A percentile compares a stretch with the other conserved stretches of the same genome.
These are phyloP conservation scores for Brachionus plicatilis DNA, from an alignment of 1,140 invertebrate species.

Conservation along the genomic window DNA sequence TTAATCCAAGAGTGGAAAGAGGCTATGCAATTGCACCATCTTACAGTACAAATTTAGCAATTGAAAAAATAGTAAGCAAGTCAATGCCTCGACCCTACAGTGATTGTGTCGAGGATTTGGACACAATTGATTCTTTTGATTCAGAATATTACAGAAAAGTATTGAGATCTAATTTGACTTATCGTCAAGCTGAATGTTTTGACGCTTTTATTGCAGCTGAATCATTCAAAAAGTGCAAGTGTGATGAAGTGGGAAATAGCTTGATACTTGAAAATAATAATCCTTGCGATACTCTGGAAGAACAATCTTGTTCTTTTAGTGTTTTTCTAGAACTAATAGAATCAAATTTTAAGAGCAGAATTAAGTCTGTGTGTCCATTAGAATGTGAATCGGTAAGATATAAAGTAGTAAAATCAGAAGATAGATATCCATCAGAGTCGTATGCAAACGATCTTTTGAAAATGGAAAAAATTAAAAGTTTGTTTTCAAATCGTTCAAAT, in stretches of 20 bases:
- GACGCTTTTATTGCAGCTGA: background rate
- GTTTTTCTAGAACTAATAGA: background rate
- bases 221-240: background rate
- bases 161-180: background rate
- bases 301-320: background rate
- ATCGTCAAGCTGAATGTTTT: background rate
- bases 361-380: background rate
- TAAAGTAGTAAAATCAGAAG: background rate
- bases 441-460: background rate
- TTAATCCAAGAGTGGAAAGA: background rate
- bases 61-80: background rate
- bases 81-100: background rate
- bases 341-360: background rate
- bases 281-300: background rate
- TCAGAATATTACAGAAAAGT: background rate
- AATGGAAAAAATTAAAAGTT: background rate
- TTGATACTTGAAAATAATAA: background rate
- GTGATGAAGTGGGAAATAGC: background rate
- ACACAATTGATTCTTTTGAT: background rate
- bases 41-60: background rate
- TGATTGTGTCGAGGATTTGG: background rate
- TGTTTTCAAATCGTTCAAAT: background rate
- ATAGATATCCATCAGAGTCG: background rate
- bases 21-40: background rate
- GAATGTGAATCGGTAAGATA: background rate